phyloP scores from a whole-genome alignment of 2,113 vertebrate genomes.

The Electrona antarctica region DNA sequence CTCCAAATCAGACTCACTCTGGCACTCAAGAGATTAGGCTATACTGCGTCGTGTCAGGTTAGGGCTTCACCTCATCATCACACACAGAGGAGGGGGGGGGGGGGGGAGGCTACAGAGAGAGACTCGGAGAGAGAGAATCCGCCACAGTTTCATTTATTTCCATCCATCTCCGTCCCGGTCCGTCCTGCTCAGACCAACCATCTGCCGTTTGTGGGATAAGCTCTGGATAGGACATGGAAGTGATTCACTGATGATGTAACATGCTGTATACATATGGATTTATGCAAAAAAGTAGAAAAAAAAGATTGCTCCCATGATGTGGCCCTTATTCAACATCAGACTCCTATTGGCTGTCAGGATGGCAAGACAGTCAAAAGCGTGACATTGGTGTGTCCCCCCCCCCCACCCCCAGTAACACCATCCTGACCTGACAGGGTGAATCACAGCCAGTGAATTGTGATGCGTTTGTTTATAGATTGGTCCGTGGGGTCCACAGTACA shows the following conservation, averaged over 20 bases:
- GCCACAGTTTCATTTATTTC: slow-evolving; percentile 1
- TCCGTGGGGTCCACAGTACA: neutral
- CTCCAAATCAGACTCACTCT: neutral
- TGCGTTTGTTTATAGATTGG: neutral
- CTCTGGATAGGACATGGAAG: neutral
- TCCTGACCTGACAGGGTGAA: slow-evolving; percentile 38
- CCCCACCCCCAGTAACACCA: slow-evolving; percentile 1
- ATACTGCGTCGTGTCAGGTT: slow-evolving; percentile 4
- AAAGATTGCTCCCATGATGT: slow-evolving; percentile 2
- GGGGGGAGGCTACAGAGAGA: neutral
- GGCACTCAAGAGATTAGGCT: slow-evolving; percentile 31
- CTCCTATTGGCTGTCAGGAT: slow-evolving; percentile 22
- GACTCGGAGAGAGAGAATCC: neutral
- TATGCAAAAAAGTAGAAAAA: slow-evolving; percentile 20
- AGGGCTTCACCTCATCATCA: slow-evolving; percentile 41
- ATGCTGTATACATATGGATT: slow-evolving; percentile 16
- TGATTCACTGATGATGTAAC: slow-evolving; percentile 55
- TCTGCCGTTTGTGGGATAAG: slow-evolving; percentile 64
- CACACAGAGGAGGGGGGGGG: neutral
- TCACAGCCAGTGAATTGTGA: slow-evolving; percentile 33
- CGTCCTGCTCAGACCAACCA: slow-evolving; percentile 34
- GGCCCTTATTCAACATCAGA: neutral
- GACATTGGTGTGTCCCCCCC: slow-evolving; percentile 24
- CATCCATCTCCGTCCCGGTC: slow-evolving; percentile 15
- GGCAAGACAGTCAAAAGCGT: neutral